Conservation (phyloP, 2,888 invertebrate genomes). For the Osedax fenrisi region DNA sequence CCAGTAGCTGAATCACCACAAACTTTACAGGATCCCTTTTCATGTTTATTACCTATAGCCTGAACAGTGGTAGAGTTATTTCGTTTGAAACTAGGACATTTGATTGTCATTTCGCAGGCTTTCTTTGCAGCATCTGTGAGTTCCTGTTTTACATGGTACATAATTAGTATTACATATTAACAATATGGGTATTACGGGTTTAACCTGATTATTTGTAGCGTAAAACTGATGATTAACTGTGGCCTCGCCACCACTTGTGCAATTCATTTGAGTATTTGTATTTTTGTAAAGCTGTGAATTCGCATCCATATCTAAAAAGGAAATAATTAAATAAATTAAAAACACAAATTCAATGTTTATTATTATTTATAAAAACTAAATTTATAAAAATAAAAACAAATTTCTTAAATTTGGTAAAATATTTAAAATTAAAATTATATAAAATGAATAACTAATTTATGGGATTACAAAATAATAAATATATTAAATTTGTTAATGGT, state of each 20-base stretch:
- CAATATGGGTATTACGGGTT: not conserved
- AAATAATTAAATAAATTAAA: not conserved
- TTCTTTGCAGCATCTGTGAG: not conserved
- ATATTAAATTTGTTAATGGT: no score
- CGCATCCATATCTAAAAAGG: not conserved
- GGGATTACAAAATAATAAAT: no score
- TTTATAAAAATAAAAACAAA: no score
- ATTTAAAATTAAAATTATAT: no score
- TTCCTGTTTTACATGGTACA: not conserved
- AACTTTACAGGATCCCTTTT: slow-evolving; percentile 31
- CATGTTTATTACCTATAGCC: no score
- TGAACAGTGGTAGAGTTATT: not conserved
- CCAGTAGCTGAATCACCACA: slow-evolving; percentile 36
- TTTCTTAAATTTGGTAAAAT: no score
- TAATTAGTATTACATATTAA: not conserved
- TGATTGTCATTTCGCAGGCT: not conserved
- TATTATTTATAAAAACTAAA: not conserved
- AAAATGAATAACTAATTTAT: no score
- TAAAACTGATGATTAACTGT: not conserved
- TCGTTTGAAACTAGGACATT: not conserved
- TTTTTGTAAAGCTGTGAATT: not conserved
- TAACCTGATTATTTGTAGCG: not conserved
- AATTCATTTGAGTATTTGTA: not conserved
- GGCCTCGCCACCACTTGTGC: not conserved
- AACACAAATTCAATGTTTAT: not conserved